Evolutionary conservation across 2,797 vertebrate species (phyloP), one percentile per base, ranked within the genome.

Genomic region (Anas capensis): DNA sequence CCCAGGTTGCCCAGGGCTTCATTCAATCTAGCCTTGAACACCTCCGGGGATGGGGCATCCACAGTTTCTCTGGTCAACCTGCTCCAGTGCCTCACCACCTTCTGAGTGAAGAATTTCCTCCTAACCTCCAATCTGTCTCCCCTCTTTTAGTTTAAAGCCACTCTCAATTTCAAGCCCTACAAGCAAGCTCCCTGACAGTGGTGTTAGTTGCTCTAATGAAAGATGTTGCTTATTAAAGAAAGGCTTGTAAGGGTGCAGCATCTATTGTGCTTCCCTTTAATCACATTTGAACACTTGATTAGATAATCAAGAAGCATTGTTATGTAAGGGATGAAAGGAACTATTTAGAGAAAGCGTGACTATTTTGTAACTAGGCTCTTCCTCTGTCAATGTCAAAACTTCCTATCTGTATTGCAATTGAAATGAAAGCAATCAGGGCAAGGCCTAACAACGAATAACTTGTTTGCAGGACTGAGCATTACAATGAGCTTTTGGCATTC

Each of bases 291-390:
- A 51, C 83, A 85, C 85, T 75, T 76, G 72, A 88, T 87, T 88
- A 92, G 61, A 82, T 48, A 57, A 49, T 21, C 49, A 84, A 75
- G 90, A 89, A 87, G 78, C 60, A 16, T 27, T 90, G 95, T 93
- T 75, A 44, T 86, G 48, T 61, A 61, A 48, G 56, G 62, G 33
- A 56, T 92, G 87, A 92, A 79, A 86, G 70, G 66, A 40, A 72
- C 12, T 23, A 8, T 69, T 3, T 13, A 53, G 69, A 58, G 36
- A 81, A 56, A 71, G 54, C 33, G 27, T 13, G 33, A 10, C 27
- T 86, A 42, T 93, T 82, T 70, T 20, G 65, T 88, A 87, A 90
- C 51, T 64, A 64, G 38, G 6, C 51, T 68, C 82, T 27, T 56
- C 18, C 68, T 48, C 24, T 66, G 23, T 5, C 85, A 66, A 10